Percentiles rank a stretch among this genome's conserved stretches.
Evolutionary conservation across 2,888 invertebrate genomes (phyloP).

Genomic region (Ypsolopha sequella): DNA sequence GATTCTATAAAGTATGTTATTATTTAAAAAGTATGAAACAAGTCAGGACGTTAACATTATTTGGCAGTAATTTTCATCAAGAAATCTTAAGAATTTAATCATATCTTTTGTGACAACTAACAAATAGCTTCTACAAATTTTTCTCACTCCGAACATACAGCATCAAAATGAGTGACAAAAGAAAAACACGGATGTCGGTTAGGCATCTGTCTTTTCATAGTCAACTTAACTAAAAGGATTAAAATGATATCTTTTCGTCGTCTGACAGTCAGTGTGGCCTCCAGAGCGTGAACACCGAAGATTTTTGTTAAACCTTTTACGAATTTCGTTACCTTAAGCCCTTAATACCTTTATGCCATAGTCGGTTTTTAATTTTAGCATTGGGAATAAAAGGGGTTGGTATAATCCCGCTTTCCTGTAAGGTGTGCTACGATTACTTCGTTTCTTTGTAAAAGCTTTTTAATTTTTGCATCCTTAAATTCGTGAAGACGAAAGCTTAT

Average conservation of each 20-base stretch:
- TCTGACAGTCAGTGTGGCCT: constrained; percentile 66
- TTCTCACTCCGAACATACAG: neutral
- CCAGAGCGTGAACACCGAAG: constrained; percentile 57
- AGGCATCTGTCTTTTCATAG: constrained; percentile 66
- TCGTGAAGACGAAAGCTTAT: neutral
- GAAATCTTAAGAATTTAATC: too few relatives aligned
- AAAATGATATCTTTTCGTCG: constrained; percentile 67
- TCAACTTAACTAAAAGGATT: constrained; percentile 71
- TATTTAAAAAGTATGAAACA: too few relatives aligned
- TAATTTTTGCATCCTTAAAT: neutral
- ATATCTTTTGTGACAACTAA: too few relatives aligned
- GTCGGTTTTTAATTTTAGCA: constrained; percentile 65
- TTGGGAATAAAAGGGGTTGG: constrained; percentile 54
- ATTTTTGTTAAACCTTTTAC: constrained; percentile 49
- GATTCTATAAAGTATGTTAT: too few relatives aligned
- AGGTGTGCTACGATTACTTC: constrained; percentile 29
- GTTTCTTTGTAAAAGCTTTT: constrained; percentile 34
- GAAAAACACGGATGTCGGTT: constrained; percentile 49
- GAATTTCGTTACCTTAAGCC: constrained; percentile 64
- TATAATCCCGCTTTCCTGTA: constrained; percentile 55
- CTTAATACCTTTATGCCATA: constrained; percentile 65
- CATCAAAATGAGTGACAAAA: constrained; percentile 32
- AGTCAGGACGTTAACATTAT: too few relatives aligned
- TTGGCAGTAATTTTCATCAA: too few relatives aligned
- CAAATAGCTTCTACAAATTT: neutral